Conservation (phyloP, 2,113 vertebrate species). For the Daphoenositta chrysoptera region DNA sequence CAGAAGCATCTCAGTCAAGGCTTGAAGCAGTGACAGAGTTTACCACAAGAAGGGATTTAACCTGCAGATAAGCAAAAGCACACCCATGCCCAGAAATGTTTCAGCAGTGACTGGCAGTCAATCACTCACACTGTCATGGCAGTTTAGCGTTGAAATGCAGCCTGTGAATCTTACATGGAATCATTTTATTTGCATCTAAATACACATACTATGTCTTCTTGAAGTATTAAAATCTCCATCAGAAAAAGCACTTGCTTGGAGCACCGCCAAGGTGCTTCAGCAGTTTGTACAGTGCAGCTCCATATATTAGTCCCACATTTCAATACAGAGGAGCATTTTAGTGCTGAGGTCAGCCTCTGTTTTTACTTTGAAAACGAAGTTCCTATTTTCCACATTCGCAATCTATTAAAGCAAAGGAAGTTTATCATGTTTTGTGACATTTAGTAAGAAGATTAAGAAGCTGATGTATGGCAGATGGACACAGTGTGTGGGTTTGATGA, state of each 20-base stretch:
- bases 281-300: neutral
- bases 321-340: neutral
- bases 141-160: neutral
- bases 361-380: neutral
- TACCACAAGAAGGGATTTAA: neutral
- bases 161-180: neutral
- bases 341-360: neutral
- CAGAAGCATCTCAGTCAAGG: neutral
- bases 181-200: conserved; percentile 26
- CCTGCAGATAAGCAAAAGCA: neutral
- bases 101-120: neutral
- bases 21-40: neutral
- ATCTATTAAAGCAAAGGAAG: neutral
- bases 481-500: neutral
- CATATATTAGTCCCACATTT: neutral
- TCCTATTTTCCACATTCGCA: neutral
- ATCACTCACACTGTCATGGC: neutral
- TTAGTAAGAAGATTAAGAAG: neutral
- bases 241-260: conserved; percentile 1
- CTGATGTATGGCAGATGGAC: neutral
- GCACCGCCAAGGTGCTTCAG: neutral
- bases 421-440: neutral
- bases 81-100: neutral
- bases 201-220: neutral
- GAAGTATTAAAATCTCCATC: conserved; percentile 32